A percentile compares a stretch with the other conserved stretches of the same genome.
Evolutionary conservation across 2,113 vertebrate species (phyloP).

Genomic region (Ursus arctos): DNA sequence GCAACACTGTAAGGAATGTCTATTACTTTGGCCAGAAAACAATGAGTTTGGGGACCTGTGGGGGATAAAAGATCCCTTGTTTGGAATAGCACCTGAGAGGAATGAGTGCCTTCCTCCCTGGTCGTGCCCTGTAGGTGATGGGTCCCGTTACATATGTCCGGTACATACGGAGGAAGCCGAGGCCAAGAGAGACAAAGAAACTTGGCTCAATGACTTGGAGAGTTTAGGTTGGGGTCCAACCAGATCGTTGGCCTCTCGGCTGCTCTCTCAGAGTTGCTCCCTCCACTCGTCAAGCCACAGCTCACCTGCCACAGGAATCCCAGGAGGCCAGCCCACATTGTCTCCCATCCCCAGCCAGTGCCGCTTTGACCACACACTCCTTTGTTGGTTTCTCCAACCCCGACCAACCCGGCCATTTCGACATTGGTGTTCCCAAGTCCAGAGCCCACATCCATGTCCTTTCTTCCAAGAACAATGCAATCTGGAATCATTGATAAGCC

Average conservation of each 20-base stretch:
- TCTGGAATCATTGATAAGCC: conserved; percentile 74
- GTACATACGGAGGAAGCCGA: not conserved
- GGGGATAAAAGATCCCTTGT: not conserved
- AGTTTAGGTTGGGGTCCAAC: not conserved
- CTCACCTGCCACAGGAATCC: not conserved
- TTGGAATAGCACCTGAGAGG: not conserved
- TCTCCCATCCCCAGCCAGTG: no score
- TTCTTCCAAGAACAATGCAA: conserved; percentile 76
- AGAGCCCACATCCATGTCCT: conserved; percentile 49
- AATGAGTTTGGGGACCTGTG: not conserved
- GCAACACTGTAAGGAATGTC: not conserved
- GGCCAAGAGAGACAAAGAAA: not conserved
- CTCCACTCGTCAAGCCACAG: no score
- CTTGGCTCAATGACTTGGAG: no score
- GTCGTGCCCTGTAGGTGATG: not conserved
- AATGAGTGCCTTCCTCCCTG: not conserved
- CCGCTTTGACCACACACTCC: not conserved
- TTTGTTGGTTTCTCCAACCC: not conserved
- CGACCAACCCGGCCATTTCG: not conserved
- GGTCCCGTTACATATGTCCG: not conserved
- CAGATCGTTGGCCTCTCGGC: not conserved
- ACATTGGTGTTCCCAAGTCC: conserved; percentile 66
- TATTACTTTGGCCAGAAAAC: not conserved
- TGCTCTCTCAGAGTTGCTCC: not conserved
- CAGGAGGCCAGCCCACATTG: accelerated